Evolutionary conservation across 2,113 vertebrate species (phyloP).

Genomic region (Fregata magnificens): DNA sequence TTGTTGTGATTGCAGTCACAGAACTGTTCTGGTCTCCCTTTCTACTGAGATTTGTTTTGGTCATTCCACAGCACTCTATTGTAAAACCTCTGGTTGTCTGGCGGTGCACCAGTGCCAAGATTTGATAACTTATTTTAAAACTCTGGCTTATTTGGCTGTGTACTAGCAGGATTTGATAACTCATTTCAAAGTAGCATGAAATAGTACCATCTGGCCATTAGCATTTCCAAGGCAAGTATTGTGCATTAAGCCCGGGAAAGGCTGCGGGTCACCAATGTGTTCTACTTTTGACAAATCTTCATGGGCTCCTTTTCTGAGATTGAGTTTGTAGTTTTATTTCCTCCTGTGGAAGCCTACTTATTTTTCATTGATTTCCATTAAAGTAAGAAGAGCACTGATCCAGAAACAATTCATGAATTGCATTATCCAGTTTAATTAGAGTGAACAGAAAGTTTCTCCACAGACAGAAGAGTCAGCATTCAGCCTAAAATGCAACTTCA

Average conservation of each 20-base stretch:
- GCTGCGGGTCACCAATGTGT: background rate
- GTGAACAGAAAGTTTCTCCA: slow-evolving; percentile 57
- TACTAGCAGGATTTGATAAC: background rate
- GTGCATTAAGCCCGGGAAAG: background rate
- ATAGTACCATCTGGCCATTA: background rate
- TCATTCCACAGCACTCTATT: background rate
- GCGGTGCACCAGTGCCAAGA: background rate
- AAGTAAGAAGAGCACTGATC: slow-evolving; percentile 62
- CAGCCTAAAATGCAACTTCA: slow-evolving; percentile 40
- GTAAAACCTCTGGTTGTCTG: background rate
- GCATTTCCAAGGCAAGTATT: background rate
- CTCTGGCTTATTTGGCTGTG: background rate
- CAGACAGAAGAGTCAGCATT: slow-evolving; percentile 51
- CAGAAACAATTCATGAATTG: slow-evolving; percentile 70
- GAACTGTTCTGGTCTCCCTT: background rate
- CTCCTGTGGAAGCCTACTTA: slow-evolving; percentile 39
- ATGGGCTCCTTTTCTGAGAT: slow-evolving; percentile 51
- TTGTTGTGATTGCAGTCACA: background rate
- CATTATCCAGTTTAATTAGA: slow-evolving; percentile 77
- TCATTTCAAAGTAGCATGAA: background rate
- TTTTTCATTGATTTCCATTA: slow-evolving; percentile 74
- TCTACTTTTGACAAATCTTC: slow-evolving; percentile 31
- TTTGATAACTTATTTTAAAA: background rate
- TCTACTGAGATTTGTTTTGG: background rate
- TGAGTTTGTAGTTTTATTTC: slow-evolving; percentile 65